Evolutionary conservation across 2,113 vertebrate genomes (phyloP), one percentile per base, ranked within the genome.

Genomic region (Cryptotis parvus): DNA sequence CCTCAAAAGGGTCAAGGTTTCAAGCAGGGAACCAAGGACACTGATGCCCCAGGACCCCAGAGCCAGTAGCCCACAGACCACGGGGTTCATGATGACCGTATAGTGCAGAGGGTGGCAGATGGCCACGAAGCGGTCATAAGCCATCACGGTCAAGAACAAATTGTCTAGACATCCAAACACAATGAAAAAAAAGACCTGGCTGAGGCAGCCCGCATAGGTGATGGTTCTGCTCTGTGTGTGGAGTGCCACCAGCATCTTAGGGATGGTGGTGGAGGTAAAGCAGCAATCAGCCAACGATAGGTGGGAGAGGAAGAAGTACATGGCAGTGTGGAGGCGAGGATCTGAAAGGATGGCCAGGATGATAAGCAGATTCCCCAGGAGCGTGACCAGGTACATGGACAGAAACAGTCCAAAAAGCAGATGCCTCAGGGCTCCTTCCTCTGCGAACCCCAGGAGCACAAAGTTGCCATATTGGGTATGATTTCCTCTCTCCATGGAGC

Each of bases 151-250:
- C 29, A 95, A 26, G 29, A 95, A 49, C 10, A 96, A 75, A 27
- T 81, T 94, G n/a, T 94, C 82, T 26, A 95, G 52, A 10, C 85
- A 93, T 12, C 85, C 95, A 75, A 96, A 84, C 7, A 75, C 15
- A 84, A 65, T 39, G 58, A 91, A 95, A 45, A 94, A 90, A 43
- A 45, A 92, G 0, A 85, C 80, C n/a, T 95, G 91, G 12, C 9
- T 87, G 43, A 94, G 10, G 31, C 94, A 95, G 3, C 65, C 91
- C 10, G 8, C 31, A 10, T 58, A 91, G 2, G 66, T 68, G 9
- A 93, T 93, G 1, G 1, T 9, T 39, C 63, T 77, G 37, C 55
- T 92, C 6, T 83, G 85, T 1, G 33, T 91, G n/a, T 78, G 80
- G 10, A 94, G 27, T 18, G 85, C 89, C 35, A 35, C 1, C 29